Conservation (phyloP, 2,797 vertebrate species). For the Malacoctenus gilli region DNA sequence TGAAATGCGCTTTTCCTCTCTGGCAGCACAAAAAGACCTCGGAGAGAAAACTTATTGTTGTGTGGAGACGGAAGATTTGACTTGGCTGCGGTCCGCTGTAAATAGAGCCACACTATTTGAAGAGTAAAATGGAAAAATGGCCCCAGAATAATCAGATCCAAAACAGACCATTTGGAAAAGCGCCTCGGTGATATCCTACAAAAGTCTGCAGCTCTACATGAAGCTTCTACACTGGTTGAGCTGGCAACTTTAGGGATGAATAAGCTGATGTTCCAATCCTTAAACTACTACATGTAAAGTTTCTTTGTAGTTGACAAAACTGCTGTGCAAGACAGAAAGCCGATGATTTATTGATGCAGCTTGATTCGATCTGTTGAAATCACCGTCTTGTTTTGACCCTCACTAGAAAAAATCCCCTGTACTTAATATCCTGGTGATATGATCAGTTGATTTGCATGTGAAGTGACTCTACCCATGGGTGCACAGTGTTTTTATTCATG, state of each 20-base stretch:
- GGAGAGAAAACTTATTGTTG: slow-evolving; percentile 14
- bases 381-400: too few relatives aligned
- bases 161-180: slow-evolving; percentile 24
- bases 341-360: too few relatives aligned
- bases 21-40: background rate
- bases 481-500: too few relatives aligned
- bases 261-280: too few relatives aligned
- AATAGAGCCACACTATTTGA: background rate
- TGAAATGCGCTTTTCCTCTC: slow-evolving; percentile 16
- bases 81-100: slow-evolving; percentile 1
- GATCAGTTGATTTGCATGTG: too few relatives aligned
- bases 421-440: too few relatives aligned
- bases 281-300: too few relatives aligned
- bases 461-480: too few relatives aligned
- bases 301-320: too few relatives aligned
- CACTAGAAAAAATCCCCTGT: too few relatives aligned
- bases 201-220: slow-evolving; percentile 4
- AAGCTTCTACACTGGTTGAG: slow-evolving; percentile 17
- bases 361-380: too few relatives aligned
- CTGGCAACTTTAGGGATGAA: background rate
- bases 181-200: background rate
- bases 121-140: slow-evolving; percentile 22
- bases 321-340: too few relatives aligned
- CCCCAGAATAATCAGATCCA: slow-evolving; percentile 13
- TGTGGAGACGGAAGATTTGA: slow-evolving; percentile 9